Evolutionary conservation across 2,113 vertebrate species (phyloP).

Genomic region (Symphodus melops): DNA sequence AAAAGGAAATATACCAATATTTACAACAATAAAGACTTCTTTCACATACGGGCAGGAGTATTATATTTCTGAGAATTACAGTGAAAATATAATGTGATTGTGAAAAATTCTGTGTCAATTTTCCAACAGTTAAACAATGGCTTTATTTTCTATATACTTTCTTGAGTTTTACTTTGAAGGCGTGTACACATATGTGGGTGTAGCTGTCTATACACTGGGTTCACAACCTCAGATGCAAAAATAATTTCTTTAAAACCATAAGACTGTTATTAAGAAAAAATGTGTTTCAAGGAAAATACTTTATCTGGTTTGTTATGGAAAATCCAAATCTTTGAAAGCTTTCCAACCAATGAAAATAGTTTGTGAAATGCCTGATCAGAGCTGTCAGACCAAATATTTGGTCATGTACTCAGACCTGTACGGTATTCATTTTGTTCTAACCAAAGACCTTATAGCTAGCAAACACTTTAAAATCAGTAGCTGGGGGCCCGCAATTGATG

Average conservation of each 20-base stretch:
- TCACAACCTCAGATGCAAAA: constrained; percentile 1
- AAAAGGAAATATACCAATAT: constrained; percentile 84
- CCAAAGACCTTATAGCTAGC: not conserved
- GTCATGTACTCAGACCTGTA: too few species aligned
- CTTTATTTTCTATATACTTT: constrained; percentile 11
- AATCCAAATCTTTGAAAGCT: not conserved
- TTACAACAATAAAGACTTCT: constrained; percentile 82
- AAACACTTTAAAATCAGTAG: not conserved
- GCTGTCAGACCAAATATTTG: not conserved
- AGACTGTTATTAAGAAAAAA: not conserved
- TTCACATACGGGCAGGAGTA: constrained; percentile 73
- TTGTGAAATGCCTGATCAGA: not conserved
- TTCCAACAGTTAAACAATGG: constrained; percentile 3
- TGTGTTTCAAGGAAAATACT: constrained; percentile 8
- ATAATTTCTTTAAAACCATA: not conserved
- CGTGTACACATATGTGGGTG: not conserved
- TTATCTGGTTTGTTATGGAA: not conserved
- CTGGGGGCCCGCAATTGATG: not conserved
- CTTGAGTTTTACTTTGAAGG: constrained; percentile 35
- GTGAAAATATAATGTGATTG: constrained; percentile 40
- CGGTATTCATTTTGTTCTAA: not conserved
- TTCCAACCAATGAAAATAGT: not conserved
- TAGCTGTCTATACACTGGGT: not conserved
- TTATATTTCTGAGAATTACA: constrained; percentile 58
- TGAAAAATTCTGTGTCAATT: constrained; percentile 17